Base-by-base conservation (phyloP, 2,888 invertebrate genomes). In the Hemithea aestivaria region DNA sequence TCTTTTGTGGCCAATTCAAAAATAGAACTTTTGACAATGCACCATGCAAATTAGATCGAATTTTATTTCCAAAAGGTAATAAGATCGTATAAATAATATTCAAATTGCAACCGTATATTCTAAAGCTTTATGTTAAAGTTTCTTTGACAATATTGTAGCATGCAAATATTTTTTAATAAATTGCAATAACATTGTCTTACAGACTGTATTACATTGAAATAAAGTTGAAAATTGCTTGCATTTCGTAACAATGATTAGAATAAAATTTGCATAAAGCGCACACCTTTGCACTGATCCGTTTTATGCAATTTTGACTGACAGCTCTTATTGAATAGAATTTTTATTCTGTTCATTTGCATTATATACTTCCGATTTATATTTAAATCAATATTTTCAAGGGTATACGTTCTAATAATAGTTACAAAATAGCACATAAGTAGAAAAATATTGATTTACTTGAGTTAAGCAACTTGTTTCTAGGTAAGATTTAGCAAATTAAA, bases 1-100 rank as follows among this genome's bases (percentile, higher is more conserved):
- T 72, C 85, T 77, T 77, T 87, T 87, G 85, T 85, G 85, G 84
- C 81, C 64, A 80, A 84, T 85, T 80, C 71, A 75, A 80, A 82
- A 80, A 76, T 78, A 80, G 74, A 80, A 76, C 71, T 68, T 73
- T 77, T 76, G 62, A 84, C 82, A 85, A 85, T 76, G 73, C 75
- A 65, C 73, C 80, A 87, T 87, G 87, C 85, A 87, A 87, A 87
- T 87, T 85, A 85, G 83, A 68, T 63, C 51, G 52, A 47, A 51
- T 52, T 53, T 42, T 42, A 46, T 45, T 48, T 34, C 34, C 31
- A 45, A 46, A 73, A 69, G 20, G 60, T 43, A 46, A 20, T 58
- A 68, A 56, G 53, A 24, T 28, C 8, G 9, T 1, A n/a, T 22
- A 12, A 26, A 20, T 20, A 10, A 11, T 25, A 32, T 27, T 10